Evolutionary conservation across 2,113 vertebrate genomes (phyloP).

Genomic region (Sinocyclocheilus rhinocerous): DNA sequence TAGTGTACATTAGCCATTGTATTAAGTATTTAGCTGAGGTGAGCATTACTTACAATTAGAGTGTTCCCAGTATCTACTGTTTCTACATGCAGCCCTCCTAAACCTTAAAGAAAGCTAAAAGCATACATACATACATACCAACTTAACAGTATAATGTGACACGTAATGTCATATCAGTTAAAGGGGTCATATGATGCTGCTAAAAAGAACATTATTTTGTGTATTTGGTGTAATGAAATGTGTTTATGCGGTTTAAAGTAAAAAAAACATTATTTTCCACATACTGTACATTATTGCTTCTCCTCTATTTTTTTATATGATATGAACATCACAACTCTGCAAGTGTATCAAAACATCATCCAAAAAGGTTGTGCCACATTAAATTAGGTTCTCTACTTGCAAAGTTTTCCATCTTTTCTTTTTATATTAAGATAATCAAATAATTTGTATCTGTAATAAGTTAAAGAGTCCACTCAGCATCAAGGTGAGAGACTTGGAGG

Average conservation of each 20-base stretch:
- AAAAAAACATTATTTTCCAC: too few relatives aligned
- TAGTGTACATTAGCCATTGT: neutral
- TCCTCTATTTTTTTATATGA: neutral
- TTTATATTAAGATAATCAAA: neutral
- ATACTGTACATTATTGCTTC: too few relatives aligned
- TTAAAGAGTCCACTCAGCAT: conserved; percentile 22
- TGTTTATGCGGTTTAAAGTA: too few relatives aligned
- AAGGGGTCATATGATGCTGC: too few relatives aligned
- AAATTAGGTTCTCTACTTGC: neutral
- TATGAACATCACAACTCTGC: neutral
- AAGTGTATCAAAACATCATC: neutral
- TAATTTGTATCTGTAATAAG: neutral
- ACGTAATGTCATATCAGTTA: neutral
- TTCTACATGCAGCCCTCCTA: neutral
- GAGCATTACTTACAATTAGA: conserved; percentile 19
- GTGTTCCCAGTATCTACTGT: neutral
- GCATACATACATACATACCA: neutral
- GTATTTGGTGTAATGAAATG: too few relatives aligned
- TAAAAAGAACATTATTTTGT: too few relatives aligned
- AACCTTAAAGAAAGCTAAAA: neutral
- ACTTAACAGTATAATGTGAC: neutral
- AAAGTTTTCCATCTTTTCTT: neutral
- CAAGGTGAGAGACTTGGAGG: conserved; percentile 16
- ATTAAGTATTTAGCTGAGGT: conserved; percentile 13
- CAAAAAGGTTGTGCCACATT: neutral